Evolutionary conservation across 2,888 invertebrate species (phyloP).

Genomic region (Xestoiulus laeticollis): DNA sequence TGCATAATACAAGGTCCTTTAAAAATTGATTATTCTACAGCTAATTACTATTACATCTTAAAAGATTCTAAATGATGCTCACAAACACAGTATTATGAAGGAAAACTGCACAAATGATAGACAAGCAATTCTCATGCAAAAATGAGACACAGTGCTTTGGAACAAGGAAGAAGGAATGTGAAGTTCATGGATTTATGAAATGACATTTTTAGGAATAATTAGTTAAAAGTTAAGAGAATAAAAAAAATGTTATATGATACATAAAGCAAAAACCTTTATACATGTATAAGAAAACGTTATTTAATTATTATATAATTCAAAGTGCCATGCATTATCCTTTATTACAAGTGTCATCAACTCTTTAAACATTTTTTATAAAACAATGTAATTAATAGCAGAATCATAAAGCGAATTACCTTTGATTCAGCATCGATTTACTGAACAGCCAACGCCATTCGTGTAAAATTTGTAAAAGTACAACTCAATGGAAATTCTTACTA

Average conservation of each 20-base stretch:
- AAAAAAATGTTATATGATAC: neutral
- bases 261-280: constrained; percentile 2
- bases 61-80: neutral
- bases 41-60: neutral
- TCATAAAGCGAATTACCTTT: constrained; percentile 3
- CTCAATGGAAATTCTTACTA: neutral
- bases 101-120: constrained; percentile 6
- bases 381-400: constrained; percentile 1
- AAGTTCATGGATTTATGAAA: neutral
- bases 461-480: neutral
- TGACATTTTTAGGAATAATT: neutral
- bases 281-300: neutral
- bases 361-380: constrained; percentile 22
- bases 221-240: neutral
- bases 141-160: neutral
- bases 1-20: too few relatives aligned
- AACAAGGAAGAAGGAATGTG: neutral
- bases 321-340: too few relatives aligned
- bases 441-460: neutral
- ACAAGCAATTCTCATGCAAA: neutral
- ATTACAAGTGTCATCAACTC: constrained; percentile 44
- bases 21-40: too few relatives aligned
- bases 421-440: neutral
- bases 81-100: neutral
- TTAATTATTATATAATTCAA: neutral